These are phyloP conservation scores for Folsomia candida DNA, from an alignment of 2,888 invertebrate genomes.

Conservation along the genomic window DNA sequence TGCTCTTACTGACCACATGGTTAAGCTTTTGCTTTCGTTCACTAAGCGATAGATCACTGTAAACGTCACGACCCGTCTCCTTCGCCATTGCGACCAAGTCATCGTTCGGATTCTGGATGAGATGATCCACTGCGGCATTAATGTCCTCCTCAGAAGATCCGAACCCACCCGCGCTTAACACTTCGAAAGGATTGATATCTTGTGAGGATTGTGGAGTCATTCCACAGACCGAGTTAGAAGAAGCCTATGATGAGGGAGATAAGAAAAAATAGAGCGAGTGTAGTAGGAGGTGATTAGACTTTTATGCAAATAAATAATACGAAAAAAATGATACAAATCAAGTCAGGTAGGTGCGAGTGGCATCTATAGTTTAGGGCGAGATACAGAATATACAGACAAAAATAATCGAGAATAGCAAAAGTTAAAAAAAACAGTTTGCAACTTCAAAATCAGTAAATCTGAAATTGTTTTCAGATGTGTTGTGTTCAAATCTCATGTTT, in stretches of 20 bases:
- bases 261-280: not conserved
- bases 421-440: too few species aligned
- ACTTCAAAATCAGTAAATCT: too few species aligned
- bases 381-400: too few species aligned
- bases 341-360: too few species aligned
- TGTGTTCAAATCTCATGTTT: too few species aligned
- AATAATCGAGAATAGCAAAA: too few species aligned
- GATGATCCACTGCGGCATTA: constrained; percentile 52
- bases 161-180: constrained; percentile 37
- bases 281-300: too few species aligned
- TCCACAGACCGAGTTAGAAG: too few species aligned
- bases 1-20: constrained; percentile 67
- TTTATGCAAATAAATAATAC: not conserved
- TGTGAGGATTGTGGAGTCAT: not conserved
- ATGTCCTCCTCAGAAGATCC: constrained; percentile 51
- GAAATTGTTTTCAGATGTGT: too few species aligned
- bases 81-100: constrained; percentile 84
- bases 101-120: constrained; percentile 63
- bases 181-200: constrained; percentile 44
- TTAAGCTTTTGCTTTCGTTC: constrained; percentile 77
- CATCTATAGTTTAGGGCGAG: too few species aligned
- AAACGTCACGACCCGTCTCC: constrained; percentile 79
- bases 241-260: too few species aligned
- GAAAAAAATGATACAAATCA: not conserved
- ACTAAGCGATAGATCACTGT: constrained; percentile 65